Base-by-base conservation (phyloP, 2,888 invertebrate genomes). In the Oithona nana region DNA sequence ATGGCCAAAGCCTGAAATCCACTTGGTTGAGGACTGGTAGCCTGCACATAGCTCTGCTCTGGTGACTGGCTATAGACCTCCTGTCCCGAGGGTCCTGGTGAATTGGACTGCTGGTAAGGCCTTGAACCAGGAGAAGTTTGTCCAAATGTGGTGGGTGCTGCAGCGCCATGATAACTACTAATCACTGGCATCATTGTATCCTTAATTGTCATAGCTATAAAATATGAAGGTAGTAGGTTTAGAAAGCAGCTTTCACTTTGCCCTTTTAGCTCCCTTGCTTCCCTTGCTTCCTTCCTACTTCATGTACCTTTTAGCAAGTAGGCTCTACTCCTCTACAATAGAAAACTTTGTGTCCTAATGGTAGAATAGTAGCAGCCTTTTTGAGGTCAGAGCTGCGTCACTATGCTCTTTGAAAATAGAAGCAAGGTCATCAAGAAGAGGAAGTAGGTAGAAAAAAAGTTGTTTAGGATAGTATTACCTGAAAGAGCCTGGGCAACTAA, bases 11-110 rank as follows among this genome's bases (percentile, higher is more conserved):
- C 85, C 72, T 90, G 89, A 78, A 92, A 92, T 71, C 88, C 88
- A 72, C 90, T 87, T 70, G 93, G 93, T 77, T 94, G 94, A 71
- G 94, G 93, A 78, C 90, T 92, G 70, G 93, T 79, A 70, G 93
- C 89, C 79, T 93, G 93, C 73, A 39, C 39, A 39, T 39, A 39
- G 16, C 39, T 39, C 39, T 39, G 39, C 39, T 39, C 39, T 6
- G 39, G 39, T 11, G 39, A 39, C 39, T 39, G 39, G 16, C 16
- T 39, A 39, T 39, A 39, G 8, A 39, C 16, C 6, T 39, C 39
- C 16, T 39, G 39, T 11, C 39, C 39, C 6, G 39, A 39, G 16
- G 39, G 39, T 11, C 39, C 39, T 39, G 39, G 39, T 39, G 39
- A 39, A 11, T 6, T 16, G 6, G 39, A 6, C 8, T 6, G 6